These are phyloP conservation scores for Nomada flava DNA, from an alignment of 2,888 invertebrate genomes.

Conservation along the genomic window DNA sequence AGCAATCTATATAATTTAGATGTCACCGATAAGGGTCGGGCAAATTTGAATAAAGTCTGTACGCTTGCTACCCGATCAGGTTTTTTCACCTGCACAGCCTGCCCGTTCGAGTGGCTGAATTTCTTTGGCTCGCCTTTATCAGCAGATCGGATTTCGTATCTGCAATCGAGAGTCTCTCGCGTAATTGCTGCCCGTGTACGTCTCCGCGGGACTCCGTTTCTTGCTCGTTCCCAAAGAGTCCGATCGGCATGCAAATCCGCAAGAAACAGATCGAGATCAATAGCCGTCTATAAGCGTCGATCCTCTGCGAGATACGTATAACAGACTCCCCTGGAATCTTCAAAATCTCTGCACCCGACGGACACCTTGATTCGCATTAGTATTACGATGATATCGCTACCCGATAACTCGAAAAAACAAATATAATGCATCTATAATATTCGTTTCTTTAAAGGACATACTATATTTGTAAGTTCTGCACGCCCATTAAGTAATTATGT, in stretches of 20 bases:
- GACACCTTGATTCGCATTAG: background rate
- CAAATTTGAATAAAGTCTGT: slow-evolving; percentile 4
- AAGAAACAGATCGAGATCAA: slow-evolving; percentile 69
- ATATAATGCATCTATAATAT: no score
- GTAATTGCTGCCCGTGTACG: slow-evolving; percentile 65
- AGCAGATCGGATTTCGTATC: slow-evolving; percentile 53
- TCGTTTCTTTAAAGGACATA: no score
- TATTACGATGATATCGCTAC: no score
- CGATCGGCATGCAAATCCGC: slow-evolving; percentile 67
- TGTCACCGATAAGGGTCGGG: slow-evolving; percentile 3
- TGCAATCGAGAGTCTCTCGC: slow-evolving; percentile 49
- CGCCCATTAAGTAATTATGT: no score
- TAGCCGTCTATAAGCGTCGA: slow-evolving; percentile 60
- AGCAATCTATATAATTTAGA: slow-evolving; percentile 33
- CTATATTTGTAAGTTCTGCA: no score
- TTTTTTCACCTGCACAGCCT: background rate
- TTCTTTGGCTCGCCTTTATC: slow-evolving; percentile 28
- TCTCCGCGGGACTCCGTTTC: slow-evolving; percentile 52
- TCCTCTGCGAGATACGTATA: slow-evolving; percentile 35
- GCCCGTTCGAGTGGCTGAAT: slow-evolving; percentile 28
- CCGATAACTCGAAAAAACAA: no score
- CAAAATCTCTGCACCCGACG: slow-evolving; percentile 38
- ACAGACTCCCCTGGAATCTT: slow-evolving; percentile 36
- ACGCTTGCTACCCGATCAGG: background rate
- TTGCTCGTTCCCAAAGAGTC: slow-evolving; percentile 50